Conservation (phyloP, 2,113 vertebrate genomes). For the Tachuris rubrigastra region DNA sequence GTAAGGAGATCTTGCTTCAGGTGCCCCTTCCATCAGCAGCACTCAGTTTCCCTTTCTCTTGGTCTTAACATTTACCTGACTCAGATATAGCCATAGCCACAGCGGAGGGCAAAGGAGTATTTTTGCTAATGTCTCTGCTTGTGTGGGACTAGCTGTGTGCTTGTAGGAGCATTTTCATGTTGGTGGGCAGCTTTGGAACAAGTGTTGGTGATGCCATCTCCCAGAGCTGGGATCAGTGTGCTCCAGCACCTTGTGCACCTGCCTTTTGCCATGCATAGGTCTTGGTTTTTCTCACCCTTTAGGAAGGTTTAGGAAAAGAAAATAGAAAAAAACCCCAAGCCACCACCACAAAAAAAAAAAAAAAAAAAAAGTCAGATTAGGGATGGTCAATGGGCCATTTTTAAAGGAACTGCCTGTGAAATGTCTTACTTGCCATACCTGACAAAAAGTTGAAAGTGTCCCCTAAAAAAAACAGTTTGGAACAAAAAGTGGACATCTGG, state of each 20-base stretch:
- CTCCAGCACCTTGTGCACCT: not conserved
- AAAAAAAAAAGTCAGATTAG: not conserved
- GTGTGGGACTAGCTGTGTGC: not conserved
- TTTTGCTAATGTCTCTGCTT: not conserved
- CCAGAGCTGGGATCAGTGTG: not conserved
- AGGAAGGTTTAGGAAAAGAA: not conserved
- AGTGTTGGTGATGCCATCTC: not conserved
- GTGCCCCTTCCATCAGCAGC: not conserved
- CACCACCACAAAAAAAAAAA: not conserved
- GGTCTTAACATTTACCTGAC: not conserved
- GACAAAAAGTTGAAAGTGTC: not conserved
- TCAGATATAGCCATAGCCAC: not conserved
- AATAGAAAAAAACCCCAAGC: not conserved
- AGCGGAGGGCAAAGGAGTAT: not conserved
- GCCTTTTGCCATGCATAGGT: not conserved
- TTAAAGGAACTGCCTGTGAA: not conserved
- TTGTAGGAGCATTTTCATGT: not conserved
- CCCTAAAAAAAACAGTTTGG: not conserved
- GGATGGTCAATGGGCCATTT: not conserved
- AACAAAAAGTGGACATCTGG: not conserved
- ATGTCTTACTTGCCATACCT: not conserved
- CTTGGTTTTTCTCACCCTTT: fast-evolving
- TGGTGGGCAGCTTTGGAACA: not conserved
- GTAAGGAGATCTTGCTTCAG: not conserved
- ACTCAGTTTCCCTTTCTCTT: not conserved